Conservation (phyloP, 2,113 vertebrate species). For the Elephantulus edwardii region DNA sequence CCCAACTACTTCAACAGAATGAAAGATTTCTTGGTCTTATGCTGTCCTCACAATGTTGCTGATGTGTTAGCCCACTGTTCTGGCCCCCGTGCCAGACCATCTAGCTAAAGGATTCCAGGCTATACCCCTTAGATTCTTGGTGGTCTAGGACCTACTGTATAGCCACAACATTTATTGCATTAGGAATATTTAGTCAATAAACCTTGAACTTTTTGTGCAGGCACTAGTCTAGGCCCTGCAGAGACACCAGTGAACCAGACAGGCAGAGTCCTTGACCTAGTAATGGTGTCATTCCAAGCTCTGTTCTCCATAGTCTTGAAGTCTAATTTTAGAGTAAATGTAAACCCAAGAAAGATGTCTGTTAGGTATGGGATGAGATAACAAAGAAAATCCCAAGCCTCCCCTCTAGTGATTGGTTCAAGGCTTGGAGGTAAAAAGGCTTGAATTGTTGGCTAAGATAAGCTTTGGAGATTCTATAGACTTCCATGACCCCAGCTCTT, state of each 20-base stretch:
- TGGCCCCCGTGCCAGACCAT: too few species aligned
- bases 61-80: too few species aligned
- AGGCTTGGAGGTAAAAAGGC: neutral
- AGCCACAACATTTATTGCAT: neutral
- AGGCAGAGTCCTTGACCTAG: neutral
- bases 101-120: neutral
- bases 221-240: neutral
- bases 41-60: too few species aligned
- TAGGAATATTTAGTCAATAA: neutral
- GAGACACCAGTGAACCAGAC: neutral
- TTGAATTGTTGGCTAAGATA: neutral
- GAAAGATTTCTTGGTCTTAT: too few species aligned
- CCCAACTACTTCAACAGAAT: too few species aligned
- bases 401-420: neutral
- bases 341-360: neutral
- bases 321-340: neutral
- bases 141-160: neutral
- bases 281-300: neutral
- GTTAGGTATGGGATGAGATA: neutral
- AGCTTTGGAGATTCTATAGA: slow-evolving; percentile 18
- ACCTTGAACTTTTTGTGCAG: neutral
- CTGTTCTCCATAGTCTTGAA: neutral
- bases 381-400: neutral
- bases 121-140: neutral
- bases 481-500: neutral